Evolutionary conservation across 23 tunicate species (phyloP).

Genomic region (Ciona savignyi): DNA sequence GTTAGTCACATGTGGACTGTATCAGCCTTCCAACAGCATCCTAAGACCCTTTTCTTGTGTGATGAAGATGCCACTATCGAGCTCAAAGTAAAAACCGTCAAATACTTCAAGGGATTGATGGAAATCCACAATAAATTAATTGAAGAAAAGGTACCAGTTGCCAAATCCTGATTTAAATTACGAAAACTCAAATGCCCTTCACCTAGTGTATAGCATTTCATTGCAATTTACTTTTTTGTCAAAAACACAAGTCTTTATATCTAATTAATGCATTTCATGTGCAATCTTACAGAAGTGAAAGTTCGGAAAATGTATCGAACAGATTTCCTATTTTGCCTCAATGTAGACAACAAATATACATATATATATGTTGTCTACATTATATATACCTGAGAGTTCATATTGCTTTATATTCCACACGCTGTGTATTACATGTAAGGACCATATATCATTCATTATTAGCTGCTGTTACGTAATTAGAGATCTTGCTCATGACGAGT

Average conservation of each 20-base stretch:
- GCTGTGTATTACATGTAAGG: too few relatives aligned
- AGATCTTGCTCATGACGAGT: too few relatives aligned
- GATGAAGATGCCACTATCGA: slow-evolving; percentile 89
- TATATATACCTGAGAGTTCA: too few relatives aligned
- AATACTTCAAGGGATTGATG: slow-evolving; percentile 88
- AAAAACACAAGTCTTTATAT: neutral
- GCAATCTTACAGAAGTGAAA: too few relatives aligned
- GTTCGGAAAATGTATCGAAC: too few relatives aligned
- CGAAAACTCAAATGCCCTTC: neutral
- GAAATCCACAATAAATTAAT: slow-evolving; percentile 57
- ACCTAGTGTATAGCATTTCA: too few relatives aligned
- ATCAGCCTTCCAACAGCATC: slow-evolving; percentile 95
- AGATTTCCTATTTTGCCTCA: too few relatives aligned
- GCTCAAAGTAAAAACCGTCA: slow-evolving; percentile 91
- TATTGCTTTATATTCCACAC: too few relatives aligned
- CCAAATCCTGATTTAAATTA: neutral
- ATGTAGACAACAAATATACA: too few relatives aligned
- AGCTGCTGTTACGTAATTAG: too few relatives aligned
- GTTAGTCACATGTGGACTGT: slow-evolving; percentile 97
- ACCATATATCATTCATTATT: too few relatives aligned
- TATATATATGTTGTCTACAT: too few relatives aligned
- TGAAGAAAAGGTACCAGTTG: slow-evolving; percentile 23
- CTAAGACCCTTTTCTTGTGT: slow-evolving; percentile 71
- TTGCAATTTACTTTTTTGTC: neutral
- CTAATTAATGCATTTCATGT: neutral